Evolutionary conservation across 2,113 vertebrate genomes (phyloP).

Genomic region (Odontesthes bonariensis): DNA sequence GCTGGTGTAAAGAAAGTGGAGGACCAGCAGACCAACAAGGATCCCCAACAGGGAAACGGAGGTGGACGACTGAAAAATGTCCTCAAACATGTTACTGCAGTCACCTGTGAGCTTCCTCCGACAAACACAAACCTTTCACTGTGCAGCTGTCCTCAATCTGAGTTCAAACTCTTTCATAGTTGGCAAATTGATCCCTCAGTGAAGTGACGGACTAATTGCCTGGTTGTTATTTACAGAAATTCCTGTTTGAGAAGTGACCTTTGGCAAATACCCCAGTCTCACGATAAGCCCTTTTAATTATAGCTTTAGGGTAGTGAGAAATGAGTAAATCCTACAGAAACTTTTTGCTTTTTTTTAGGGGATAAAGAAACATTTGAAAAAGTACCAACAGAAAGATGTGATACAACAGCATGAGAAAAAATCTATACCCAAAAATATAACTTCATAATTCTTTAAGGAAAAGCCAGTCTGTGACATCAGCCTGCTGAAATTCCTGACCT

Average conservation of each 20-base stretch:
- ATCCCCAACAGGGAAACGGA: constrained; percentile 26
- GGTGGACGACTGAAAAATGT: constrained; percentile 19
- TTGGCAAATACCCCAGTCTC: background rate
- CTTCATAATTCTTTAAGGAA: too few relatives aligned
- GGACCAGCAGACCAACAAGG: constrained; percentile 34
- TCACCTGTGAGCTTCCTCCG: background rate
- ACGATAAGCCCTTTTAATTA: too few relatives aligned
- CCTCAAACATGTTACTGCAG: constrained; percentile 27
- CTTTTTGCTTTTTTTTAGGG: too few relatives aligned
- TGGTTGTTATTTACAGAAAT: background rate
- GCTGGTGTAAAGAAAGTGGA: constrained; percentile 37
- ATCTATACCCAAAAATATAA: too few relatives aligned
- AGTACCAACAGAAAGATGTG: too few relatives aligned
- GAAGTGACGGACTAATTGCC: background rate
- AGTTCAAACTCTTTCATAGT: background rate
- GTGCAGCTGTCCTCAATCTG: background rate
- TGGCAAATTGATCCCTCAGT: background rate
- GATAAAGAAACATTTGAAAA: too few relatives aligned
- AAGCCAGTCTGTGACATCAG: too few relatives aligned
- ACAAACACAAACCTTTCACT: background rate
- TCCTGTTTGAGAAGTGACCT: background rate
- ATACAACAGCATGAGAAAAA: too few relatives aligned
- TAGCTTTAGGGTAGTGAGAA: too few relatives aligned
- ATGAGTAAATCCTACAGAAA: too few relatives aligned
- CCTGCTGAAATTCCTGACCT: too few relatives aligned